phyloP scores from a whole-genome alignment of 2,888 invertebrate species.

The Pammene aurita region DNA sequence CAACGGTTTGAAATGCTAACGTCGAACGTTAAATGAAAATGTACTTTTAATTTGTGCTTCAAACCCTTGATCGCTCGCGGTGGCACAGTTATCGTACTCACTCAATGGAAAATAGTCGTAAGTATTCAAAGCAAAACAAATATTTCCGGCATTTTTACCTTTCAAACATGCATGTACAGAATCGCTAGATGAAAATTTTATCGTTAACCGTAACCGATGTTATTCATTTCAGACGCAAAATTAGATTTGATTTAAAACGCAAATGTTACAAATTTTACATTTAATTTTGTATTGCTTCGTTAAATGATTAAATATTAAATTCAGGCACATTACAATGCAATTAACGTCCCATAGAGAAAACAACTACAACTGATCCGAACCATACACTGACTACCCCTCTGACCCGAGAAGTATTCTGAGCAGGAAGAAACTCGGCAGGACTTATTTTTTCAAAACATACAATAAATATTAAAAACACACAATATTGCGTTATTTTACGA shows the following conservation, averaged over 20 bases:
- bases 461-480: no score
- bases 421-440: no score
- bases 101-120: not conserved
- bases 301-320: no score
- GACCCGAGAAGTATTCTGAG: no score
- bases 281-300: not conserved
- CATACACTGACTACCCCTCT: no score
- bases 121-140: not conserved
- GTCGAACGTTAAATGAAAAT: conserved; percentile 1
- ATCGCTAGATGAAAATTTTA: not conserved
- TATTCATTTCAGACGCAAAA: not conserved
- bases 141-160: not conserved
- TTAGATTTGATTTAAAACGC: not conserved
- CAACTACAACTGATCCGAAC: no score
- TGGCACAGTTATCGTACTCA: not conserved
- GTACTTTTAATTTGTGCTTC: not conserved
- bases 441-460: no score
- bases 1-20: not conserved
- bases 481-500: no score
- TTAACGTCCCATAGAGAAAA: no score
- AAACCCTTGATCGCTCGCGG: not conserved
- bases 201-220: not conserved
- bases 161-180: not conserved
- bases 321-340: no score
- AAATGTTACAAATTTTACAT: not conserved